Evolutionary conservation across 2,888 invertebrate species (phyloP).

Genomic region (Flexamia atlantica): DNA sequence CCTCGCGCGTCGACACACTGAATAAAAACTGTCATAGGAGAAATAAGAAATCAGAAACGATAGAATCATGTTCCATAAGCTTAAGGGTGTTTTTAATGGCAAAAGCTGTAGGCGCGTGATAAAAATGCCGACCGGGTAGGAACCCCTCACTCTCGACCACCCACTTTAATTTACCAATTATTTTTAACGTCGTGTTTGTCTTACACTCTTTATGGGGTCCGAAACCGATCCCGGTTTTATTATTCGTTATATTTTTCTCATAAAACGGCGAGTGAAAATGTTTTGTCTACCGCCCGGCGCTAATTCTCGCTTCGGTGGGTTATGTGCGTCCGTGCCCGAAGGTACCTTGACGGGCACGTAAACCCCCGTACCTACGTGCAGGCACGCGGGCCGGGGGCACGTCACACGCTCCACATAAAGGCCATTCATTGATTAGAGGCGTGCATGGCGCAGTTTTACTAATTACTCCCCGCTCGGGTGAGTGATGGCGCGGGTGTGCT

Average conservation of each 20-base stretch:
- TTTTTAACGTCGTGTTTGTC: no score
- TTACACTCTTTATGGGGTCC: no score
- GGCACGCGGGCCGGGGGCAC: conserved; percentile 15
- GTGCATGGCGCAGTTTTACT: conserved; percentile 44
- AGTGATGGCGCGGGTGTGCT: conserved; percentile 18
- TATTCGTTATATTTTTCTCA: not conserved
- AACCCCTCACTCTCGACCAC: no score
- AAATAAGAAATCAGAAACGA: no score
- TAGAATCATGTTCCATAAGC: no score
- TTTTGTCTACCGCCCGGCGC: not conserved
- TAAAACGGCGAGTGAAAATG: not conserved
- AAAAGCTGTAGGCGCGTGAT: no score
- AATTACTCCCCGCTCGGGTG: conserved; percentile 12
- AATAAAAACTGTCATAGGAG: no score
- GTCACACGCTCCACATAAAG: not conserved
- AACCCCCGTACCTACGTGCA: not conserved
- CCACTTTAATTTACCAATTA: no score
- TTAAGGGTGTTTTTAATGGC: no score
- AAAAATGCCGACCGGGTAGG: no score
- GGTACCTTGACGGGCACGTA: not conserved
- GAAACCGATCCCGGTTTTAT: no score
- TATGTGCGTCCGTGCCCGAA: not conserved
- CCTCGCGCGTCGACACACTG: no score
- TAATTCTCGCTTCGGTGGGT: not conserved
- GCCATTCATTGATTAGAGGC: conserved; percentile 35